phyloP scores from a whole-genome alignment of 2,888 invertebrate genomes.

The Torymus aiolomorphi region DNA sequence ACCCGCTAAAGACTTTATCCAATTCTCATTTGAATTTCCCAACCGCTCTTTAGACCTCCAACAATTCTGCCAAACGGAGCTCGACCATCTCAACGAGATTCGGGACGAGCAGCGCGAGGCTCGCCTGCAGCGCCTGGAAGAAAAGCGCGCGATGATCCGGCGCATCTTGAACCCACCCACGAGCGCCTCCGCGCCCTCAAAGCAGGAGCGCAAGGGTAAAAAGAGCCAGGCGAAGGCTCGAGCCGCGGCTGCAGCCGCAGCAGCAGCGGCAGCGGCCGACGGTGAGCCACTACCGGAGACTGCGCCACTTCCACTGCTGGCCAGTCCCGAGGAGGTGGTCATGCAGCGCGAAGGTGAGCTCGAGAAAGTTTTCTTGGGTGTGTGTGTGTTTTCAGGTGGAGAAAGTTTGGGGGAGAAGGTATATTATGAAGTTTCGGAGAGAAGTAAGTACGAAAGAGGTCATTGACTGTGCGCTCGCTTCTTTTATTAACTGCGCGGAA shows the following conservation, averaged over 20 bases:
- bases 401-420: background rate
- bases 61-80: conserved; percentile 76
- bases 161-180: conserved; percentile 75
- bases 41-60: conserved; percentile 74
- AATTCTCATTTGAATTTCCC: too few relatives aligned
- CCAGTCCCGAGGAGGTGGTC: conserved; percentile 68
- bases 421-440: too few relatives aligned
- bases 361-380: background rate
- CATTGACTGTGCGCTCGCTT: too few relatives aligned
- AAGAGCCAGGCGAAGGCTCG: conserved; percentile 1
- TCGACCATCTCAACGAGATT: conserved; percentile 72
- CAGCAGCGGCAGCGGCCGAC: conserved; percentile 50
- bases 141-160: conserved; percentile 73
- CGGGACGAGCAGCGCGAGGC: conserved; percentile 76
- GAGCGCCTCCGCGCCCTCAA: background rate
- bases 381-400: background rate
- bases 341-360: conserved; percentile 65
- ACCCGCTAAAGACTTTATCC: too few relatives aligned
- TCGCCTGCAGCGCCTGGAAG: conserved; percentile 76
- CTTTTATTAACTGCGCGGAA: too few relatives aligned
- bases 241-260: conserved; percentile 42
- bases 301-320: conserved; percentile 73
- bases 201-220: conserved; percentile 33
- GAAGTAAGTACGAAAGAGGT: too few relatives aligned
- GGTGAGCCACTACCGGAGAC: conserved; percentile 75